Percentiles rank a stretch among this genome's conserved stretches.
Evolutionary conservation across 1,140 invertebrate genomes (phyloP).

Genomic region (Philotrypesis tridentata): DNA sequence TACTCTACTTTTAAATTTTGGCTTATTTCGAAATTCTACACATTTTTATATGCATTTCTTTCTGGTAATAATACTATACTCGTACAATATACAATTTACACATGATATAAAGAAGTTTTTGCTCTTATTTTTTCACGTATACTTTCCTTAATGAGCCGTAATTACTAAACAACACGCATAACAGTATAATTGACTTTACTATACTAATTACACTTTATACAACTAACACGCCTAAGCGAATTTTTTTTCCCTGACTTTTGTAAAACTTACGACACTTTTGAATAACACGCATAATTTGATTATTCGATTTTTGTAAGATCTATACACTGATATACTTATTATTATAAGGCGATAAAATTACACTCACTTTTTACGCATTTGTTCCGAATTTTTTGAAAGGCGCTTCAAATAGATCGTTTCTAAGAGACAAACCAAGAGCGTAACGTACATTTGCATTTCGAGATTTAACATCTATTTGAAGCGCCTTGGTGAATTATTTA

Average conservation of each 20-base stretch:
- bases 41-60: background rate
- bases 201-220: background rate
- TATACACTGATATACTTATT: conserved; percentile 31
- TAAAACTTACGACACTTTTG: background rate
- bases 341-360: conserved; percentile 37
- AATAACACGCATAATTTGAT: conserved; percentile 38
- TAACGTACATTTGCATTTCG: no score
- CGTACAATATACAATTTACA: background rate
- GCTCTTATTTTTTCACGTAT: background rate
- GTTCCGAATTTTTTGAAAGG: conserved; percentile 27
- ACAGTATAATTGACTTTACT: background rate
- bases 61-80: background rate
- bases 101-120: background rate
- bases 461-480: background rate
- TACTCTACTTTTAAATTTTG: background rate
- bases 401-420: conserved; percentile 21
- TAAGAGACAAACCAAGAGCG: background rate
- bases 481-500: conserved; percentile 33
- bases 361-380: conserved; percentile 46
- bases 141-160: background rate
- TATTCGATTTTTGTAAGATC: conserved; percentile 24
- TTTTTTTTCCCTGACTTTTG: background rate
- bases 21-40: background rate
- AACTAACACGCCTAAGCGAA: background rate
- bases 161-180: background rate